Percentiles rank a stretch among this genome's conserved stretches.
Evolutionary conservation across 1,140 invertebrate genomes (phyloP).

Genomic region (Diorhabda carinulata): DNA sequence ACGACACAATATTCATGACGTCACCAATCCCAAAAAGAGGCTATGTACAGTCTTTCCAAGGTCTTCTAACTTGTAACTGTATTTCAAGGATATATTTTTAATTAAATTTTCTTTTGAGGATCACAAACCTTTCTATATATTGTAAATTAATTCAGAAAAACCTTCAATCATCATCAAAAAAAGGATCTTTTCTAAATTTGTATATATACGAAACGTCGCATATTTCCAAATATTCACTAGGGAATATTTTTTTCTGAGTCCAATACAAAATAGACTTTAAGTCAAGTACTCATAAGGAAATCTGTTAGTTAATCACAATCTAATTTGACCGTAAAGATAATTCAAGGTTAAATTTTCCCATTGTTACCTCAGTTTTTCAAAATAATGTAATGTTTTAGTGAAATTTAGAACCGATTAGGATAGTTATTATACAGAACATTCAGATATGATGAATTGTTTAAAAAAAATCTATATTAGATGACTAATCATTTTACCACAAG

Average conservation of each 20-base stretch:
- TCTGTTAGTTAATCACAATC: not conserved
- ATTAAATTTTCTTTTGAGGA: slow-evolving; percentile 11
- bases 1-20: slow-evolving; percentile 42
- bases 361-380: not conserved
- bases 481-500: slow-evolving; percentile 24
- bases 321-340: slow-evolving; percentile 10
- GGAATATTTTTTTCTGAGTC: slow-evolving; percentile 13
- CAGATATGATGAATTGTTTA: not conserved
- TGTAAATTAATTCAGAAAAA: not conserved
- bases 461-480: not conserved
- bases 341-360: slow-evolving; percentile 25
- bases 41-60: slow-evolving; percentile 41
- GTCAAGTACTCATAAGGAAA: slow-evolving; percentile 6
- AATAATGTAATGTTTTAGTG: not conserved
- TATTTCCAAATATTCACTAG: slow-evolving; percentile 13
- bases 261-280: slow-evolving; percentile 22
- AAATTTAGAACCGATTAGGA: not conserved
- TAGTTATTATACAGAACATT: not conserved
- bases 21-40: slow-evolving; percentile 30
- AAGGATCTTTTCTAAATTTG: not conserved
- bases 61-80: slow-evolving; percentile 55
- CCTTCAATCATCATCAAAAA: slow-evolving; percentile 14
- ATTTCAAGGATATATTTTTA: slow-evolving; percentile 36
- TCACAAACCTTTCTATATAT: not conserved
- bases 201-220: slow-evolving; percentile 19